These are phyloP conservation scores for Creontiades dilutus DNA, from an alignment of 2,888 invertebrate species.

Conservation along the genomic window DNA sequence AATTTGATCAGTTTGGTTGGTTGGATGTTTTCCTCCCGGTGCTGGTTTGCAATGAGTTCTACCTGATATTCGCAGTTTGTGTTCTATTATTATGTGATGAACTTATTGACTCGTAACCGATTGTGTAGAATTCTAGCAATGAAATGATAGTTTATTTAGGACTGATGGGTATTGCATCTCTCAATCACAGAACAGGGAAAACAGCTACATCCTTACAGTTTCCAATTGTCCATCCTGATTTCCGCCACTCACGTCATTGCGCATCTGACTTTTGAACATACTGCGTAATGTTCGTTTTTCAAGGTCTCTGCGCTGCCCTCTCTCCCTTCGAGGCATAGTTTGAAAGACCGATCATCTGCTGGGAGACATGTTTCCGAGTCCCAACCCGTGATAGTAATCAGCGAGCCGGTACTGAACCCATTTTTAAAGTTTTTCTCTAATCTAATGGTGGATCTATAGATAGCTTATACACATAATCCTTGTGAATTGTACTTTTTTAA, in stretches of 20 bases:
- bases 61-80: too few relatives aligned
- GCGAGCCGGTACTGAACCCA: conserved; percentile 65
- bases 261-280: not conserved
- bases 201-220: too few relatives aligned
- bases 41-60: too few relatives aligned
- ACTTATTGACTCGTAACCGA: too few relatives aligned
- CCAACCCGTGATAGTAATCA: conserved; percentile 69
- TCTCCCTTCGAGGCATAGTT: conserved; percentile 62
- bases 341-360: conserved; percentile 61
- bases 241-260: not conserved
- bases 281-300: conserved; percentile 57
- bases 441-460: conserved; percentile 10
- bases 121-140: too few relatives aligned
- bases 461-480: conserved; percentile 58
- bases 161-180: too few relatives aligned
- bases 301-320: conserved; percentile 66
- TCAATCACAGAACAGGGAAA: too few relatives aligned
- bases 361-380: conserved; percentile 57
- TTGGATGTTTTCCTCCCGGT: too few relatives aligned
- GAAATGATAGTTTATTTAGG: too few relatives aligned
- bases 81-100: too few relatives aligned
- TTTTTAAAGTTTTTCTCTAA: conserved; percentile 37
- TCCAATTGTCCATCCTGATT: not conserved
- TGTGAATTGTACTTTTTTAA: conserved; percentile 20
- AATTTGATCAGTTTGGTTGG: too few relatives aligned